A percentile compares a stretch with the other conserved stretches of the same genome.
Evolutionary conservation across 2,113 vertebrate species (phyloP).

Genomic region (Recurvirostra avosetta): DNA sequence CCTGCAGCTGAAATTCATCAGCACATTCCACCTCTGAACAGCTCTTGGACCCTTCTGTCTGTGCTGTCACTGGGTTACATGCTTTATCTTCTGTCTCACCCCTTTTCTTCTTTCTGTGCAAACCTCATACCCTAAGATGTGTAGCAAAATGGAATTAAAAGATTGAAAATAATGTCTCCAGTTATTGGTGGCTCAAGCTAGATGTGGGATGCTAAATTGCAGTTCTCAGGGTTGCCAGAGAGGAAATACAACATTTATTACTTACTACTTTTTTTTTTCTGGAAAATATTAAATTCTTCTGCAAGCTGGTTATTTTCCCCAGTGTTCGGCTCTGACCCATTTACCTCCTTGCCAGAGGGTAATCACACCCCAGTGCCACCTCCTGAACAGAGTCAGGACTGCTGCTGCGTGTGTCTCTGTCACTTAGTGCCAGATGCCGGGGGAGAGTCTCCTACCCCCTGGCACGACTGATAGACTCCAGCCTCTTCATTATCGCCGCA

Average conservation of each 20-base stretch:
- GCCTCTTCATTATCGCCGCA: neutral
- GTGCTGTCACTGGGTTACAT: neutral
- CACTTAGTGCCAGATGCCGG: neutral
- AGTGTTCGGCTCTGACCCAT: conserved; percentile 31
- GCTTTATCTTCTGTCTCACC: neutral
- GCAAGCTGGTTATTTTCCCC: conserved; percentile 21
- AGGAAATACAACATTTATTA: conserved; percentile 17
- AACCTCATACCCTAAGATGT: neutral
- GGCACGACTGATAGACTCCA: neutral
- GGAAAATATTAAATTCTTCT: conserved; percentile 25
- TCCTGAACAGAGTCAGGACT: conserved; percentile 5
- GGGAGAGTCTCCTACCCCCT: neutral
- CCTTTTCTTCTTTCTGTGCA: neutral
- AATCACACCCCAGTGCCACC: conserved; percentile 35
- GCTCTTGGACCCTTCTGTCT: neutral
- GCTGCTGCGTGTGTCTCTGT: conserved; percentile 7
- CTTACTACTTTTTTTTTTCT: neutral
- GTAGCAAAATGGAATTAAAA: conserved; percentile 22
- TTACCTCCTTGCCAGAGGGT: conserved; percentile 48
- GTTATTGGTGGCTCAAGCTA: neutral
- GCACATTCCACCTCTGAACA: neutral
- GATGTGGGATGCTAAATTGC: neutral
- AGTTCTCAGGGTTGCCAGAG: neutral
- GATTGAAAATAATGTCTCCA: neutral
- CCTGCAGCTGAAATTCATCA: neutral